phyloP scores from a whole-genome alignment of 2,797 vertebrate genomes.

The Cyclopterus lumpus region DNA sequence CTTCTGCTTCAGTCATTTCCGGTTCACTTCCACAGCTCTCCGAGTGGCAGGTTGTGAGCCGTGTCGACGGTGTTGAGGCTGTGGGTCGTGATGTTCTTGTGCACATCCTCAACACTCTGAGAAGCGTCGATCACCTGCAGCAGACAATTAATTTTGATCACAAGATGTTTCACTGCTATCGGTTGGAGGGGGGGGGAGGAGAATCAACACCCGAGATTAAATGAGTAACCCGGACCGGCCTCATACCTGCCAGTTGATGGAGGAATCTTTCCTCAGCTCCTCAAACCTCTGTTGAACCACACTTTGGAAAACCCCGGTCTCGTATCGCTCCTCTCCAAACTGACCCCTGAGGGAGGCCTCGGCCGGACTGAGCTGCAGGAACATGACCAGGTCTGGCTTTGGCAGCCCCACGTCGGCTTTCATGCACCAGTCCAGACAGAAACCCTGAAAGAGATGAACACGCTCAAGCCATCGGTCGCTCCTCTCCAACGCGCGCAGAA shows the following conservation, averaged over 20 bases:
- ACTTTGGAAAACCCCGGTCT: slow-evolving; percentile 87
- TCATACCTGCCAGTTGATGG: slow-evolving; percentile 93
- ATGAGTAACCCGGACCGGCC: background rate
- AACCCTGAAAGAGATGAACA: slow-evolving; percentile 83
- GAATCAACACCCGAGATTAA: background rate
- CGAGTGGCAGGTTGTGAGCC: slow-evolving; percentile 79
- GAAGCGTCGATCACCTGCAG: slow-evolving; percentile 87
- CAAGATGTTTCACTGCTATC: background rate
- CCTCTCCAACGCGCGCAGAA: background rate
- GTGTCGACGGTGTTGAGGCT: slow-evolving; percentile 77
- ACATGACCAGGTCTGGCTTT: slow-evolving; percentile 94
- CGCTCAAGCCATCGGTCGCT: background rate
- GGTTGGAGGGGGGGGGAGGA: background rate
- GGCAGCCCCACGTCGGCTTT: slow-evolving; percentile 92
- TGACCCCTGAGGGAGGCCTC: slow-evolving; percentile 85
- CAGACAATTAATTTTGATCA: background rate
- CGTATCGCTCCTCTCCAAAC: slow-evolving; percentile 91
- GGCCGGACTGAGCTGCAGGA: slow-evolving; percentile 84
- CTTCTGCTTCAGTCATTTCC: background rate
- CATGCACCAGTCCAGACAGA: slow-evolving; percentile 92
- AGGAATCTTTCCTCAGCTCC: slow-evolving; percentile 87
- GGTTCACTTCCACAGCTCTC: slow-evolving; percentile 87
- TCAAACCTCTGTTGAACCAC: slow-evolving; percentile 84
- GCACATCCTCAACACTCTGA: slow-evolving; percentile 87
- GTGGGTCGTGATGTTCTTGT: slow-evolving; percentile 82